Base-by-base conservation (phyloP, 2,797 vertebrate species). In the Carapus acus region DNA sequence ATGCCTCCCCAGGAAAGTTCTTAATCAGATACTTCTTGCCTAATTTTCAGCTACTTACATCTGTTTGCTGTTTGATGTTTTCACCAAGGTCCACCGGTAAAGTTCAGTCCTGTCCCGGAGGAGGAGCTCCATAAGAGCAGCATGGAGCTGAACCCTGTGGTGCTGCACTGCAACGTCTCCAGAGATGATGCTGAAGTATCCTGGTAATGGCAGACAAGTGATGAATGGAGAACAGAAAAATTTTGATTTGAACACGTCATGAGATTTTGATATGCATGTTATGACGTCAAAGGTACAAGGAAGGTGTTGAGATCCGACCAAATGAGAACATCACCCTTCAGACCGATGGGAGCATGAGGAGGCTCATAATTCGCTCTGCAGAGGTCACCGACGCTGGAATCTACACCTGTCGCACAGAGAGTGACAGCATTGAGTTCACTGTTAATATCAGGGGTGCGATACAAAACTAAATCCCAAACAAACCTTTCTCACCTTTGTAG, bases 81-180 rank as follows among this genome's bases (percentile, higher is more conserved):
- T 12, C 39, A 22, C n/a, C n/a, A 58, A 90, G 89, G 76, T 15
- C 83, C 82, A 36, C 71, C 77, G 7, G 85, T 88, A 49, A 54
- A 80, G 43, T 89, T 90, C 74, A 80, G 49, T 49, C 76, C 71
- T 2, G 43, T 82, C 7, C 45, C 76, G 12, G 62, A 80, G 14
- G 86, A 86, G 19, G 86, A 90, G 11, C 82, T 77, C 8, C 79
- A 86, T 17, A 90, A 88, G 78, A 85, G 61, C 43, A 76, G 81
- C 61, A 81, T 88, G 82, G 88, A 89, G 71, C 68, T 88, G 67
- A 85, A 91, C 58, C 88, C 90, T 0, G 89, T 93, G 68, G 87
- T 91, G 22, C 85, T 94, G 57, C 74, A 84, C 42, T 94, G 92
- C 16, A 85, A 94, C 21, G 80, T 94, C 43, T 92, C 89, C 1